A percentile compares a stretch with the other conserved stretches of the same genome.
Evolutionary conservation across 2,113 vertebrate genomes (phyloP).

Genomic region (Calidris pygmaea): DNA sequence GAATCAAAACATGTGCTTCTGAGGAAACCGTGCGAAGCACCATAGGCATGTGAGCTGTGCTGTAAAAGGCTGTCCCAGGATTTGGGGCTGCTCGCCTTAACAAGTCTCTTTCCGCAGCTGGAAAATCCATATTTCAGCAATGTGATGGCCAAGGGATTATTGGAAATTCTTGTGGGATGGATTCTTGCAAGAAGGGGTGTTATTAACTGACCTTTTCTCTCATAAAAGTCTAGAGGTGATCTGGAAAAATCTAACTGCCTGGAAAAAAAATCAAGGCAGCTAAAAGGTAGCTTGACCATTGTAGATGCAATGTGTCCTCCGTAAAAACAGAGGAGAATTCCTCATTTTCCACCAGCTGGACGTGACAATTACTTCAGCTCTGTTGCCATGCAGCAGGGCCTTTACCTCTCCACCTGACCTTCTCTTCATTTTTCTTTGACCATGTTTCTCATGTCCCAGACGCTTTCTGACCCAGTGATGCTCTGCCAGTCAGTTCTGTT

Average conservation of each 20-base stretch:
- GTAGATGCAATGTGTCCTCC: neutral
- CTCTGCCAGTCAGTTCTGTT: neutral
- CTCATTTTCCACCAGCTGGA: neutral
- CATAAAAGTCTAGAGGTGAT: neutral
- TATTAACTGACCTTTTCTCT: neutral
- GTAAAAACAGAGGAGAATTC: neutral
- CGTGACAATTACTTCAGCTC: neutral
- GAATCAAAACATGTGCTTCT: conserved; percentile 7
- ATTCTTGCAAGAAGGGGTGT: neutral
- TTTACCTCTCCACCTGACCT: neutral
- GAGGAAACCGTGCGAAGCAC: neutral
- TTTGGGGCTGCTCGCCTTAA: neutral
- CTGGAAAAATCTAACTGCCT: neutral
- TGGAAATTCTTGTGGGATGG: neutral
- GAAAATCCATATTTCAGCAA: conserved; percentile 5
- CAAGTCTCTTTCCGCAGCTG: neutral
- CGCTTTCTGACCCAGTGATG: neutral
- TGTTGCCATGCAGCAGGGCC: neutral
- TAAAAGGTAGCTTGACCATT: neutral
- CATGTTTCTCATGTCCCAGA: neutral
- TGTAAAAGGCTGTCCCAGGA: neutral
- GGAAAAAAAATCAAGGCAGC: neutral
- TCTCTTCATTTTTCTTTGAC: neutral
- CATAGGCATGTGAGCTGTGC: neutral
- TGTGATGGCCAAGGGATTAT: neutral